Base-by-base conservation (phyloP, 2,113 vertebrate genomes). In the Pheucticus melanocephalus region DNA sequence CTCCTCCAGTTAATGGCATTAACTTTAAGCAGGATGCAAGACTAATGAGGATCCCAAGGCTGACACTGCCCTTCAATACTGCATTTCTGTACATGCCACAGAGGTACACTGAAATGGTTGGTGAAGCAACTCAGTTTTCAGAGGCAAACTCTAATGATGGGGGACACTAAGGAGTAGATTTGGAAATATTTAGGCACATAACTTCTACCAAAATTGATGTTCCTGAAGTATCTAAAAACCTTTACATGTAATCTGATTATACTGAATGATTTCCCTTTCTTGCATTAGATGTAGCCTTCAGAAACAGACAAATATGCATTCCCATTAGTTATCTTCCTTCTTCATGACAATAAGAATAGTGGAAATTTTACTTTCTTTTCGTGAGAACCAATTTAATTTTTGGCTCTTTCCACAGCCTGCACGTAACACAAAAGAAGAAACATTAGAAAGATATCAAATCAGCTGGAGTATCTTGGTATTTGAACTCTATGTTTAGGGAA, bases 361-460 rank as follows among this genome's bases (percentile, higher is more conserved):
- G 15, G 37, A 82, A 83, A 80, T 18, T 21, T 23, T 56, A 42
- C 14, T 25, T 70, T 37, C 30, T 63, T 92, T 83, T 63, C 53
- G 10, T 40, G 13, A 82, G 8, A 89, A 2, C 5, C 2, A 75
- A 40, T 44, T 91, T 86, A 3, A 68, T 44, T 92, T 77, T 35
- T 54, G 25, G n/a, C 35, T 92, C 23, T 65, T 88, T 90, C 44
- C 4, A 1, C 33, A 70, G 47, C 42, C 37, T 31, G 5, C 18
- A 57, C 31, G 23, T 63, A 75, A 61, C 22, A 60, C 25, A 59
- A 92, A 35, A 56, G 18, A 71, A 53, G n/a, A 73, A 66, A 47
- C 0, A 0, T 60, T 48, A 40, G 21, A 83, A 95, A 70, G 66
- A 59, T 48, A 80, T 3, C 6, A 2, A 59, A 50, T 77, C 12